These are phyloP conservation scores for Mesitornis unicolor DNA, from an alignment of 2,113 vertebrate genomes.

Conservation along the genomic window DNA sequence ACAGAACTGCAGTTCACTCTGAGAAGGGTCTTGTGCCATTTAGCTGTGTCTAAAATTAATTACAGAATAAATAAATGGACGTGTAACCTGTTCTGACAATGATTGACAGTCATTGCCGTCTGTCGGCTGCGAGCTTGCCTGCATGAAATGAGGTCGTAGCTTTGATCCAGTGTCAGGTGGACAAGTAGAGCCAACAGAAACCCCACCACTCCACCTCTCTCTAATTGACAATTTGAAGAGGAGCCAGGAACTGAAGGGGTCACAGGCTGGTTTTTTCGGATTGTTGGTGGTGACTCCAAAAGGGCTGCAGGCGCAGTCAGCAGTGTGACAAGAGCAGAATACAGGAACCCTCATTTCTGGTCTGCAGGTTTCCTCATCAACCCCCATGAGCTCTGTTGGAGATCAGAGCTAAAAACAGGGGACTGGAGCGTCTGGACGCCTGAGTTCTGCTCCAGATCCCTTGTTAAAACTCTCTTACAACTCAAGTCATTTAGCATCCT, in stretches of 20 bases:
- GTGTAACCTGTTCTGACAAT: not conserved
- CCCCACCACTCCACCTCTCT: not conserved
- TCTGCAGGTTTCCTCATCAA: not conserved
- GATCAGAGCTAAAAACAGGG: not conserved
- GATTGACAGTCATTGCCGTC: not conserved
- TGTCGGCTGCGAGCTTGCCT: not conserved
- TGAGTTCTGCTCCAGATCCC: not conserved
- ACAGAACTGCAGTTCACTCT: not conserved
- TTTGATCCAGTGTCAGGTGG: slow-evolving; percentile 3
- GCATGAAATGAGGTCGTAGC: not conserved
- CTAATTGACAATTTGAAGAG: slow-evolving; percentile 23
- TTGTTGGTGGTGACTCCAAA: not conserved
- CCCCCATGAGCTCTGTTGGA: not conserved
- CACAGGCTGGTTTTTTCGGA: not conserved
- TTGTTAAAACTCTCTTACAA: not conserved
- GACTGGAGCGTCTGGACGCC: not conserved
- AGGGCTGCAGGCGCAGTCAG: not conserved
- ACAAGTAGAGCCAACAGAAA: not conserved
- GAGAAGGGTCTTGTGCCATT: not conserved
- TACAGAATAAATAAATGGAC: slow-evolving; percentile 7
- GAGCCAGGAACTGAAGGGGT: not conserved
- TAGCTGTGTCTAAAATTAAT: not conserved
- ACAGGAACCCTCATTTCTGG: not conserved
- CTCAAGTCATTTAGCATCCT: not conserved
- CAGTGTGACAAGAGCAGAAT: not conserved